Percentiles rank a stretch among this genome's conserved stretches.
These are phyloP conservation scores for Axis porcinus DNA, from an alignment of 2,113 vertebrate species.

Conservation along the genomic window DNA sequence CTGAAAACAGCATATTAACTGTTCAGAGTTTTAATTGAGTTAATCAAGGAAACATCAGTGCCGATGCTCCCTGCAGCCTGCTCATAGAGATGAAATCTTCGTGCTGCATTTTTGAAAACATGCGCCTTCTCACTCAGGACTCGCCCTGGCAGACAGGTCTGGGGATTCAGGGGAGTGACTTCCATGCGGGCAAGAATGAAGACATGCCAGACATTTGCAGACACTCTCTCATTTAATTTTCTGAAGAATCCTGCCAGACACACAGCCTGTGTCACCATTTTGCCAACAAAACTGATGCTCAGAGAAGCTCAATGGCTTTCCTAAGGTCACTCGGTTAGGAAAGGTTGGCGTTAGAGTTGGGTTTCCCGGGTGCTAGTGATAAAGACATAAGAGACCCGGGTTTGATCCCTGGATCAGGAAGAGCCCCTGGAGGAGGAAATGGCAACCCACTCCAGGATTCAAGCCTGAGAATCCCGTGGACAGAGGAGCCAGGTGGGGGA, in stretches of 20 bases:
- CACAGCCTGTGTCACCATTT: not conserved
- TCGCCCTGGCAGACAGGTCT: not conserved
- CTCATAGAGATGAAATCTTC: too few relatives aligned
- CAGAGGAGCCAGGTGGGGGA: not conserved
- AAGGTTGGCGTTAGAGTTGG: not conserved
- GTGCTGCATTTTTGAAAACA: not conserved
- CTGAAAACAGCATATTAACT: not conserved
- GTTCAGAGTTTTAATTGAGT: not conserved
- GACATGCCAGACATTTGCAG: not conserved
- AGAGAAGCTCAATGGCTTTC: not conserved
- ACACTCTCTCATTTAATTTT: not conserved
- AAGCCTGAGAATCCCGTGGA: not conserved
- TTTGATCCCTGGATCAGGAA: not conserved
- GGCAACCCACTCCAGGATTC: not conserved
- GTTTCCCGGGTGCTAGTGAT: not conserved
- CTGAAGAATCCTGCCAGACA: not conserved
- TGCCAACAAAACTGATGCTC: not conserved
- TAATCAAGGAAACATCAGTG: not conserved
- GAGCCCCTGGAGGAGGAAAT: not conserved
- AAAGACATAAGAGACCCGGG: not conserved
- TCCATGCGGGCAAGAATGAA: not conserved
- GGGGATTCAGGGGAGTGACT: not conserved
- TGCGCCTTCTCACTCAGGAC: not conserved
- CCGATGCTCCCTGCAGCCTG: not conserved
- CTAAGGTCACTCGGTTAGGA: not conserved